Evolutionary conservation across 1,140 invertebrate species (phyloP).

Genomic region (Macrobrachium nipponense): DNA sequence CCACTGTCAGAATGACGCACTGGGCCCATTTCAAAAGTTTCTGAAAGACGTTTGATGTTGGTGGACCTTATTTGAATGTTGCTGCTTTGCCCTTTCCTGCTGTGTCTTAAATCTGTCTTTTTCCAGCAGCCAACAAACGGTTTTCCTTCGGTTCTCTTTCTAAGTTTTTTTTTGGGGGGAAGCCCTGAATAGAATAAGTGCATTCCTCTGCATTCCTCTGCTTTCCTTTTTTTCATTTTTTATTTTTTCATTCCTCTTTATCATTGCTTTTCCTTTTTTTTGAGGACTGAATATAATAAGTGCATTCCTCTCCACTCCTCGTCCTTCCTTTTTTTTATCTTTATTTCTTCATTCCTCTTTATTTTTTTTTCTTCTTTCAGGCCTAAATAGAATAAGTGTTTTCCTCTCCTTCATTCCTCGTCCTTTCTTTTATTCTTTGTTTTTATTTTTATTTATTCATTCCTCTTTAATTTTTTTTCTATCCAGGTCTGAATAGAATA

Average conservation of each 20-base stretch:
- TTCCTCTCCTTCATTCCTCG: not conserved
- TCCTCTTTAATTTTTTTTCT: no score
- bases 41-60: no score
- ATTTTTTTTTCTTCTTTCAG: not conserved
- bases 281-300: no score
- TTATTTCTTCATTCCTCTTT: not conserved
- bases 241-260: not conserved
- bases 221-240: not conserved
- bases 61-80: no score
- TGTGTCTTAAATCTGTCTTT: not conserved
- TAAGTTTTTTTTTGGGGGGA: no score
- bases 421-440: not conserved
- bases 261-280: no score
- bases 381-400: not conserved
- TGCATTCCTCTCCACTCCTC: not conserved
- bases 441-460: no score
- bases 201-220: not conserved
- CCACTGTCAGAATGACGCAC: no score
- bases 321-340: not conserved
- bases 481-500: no score
- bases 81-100: no score
- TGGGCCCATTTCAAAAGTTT: no score
- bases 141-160: not conserved
- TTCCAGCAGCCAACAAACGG: not conserved
- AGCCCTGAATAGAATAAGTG: no score